phyloP scores from a whole-genome alignment of 1,140 invertebrate genomes.

The Portunus trituberculatus region DNA sequence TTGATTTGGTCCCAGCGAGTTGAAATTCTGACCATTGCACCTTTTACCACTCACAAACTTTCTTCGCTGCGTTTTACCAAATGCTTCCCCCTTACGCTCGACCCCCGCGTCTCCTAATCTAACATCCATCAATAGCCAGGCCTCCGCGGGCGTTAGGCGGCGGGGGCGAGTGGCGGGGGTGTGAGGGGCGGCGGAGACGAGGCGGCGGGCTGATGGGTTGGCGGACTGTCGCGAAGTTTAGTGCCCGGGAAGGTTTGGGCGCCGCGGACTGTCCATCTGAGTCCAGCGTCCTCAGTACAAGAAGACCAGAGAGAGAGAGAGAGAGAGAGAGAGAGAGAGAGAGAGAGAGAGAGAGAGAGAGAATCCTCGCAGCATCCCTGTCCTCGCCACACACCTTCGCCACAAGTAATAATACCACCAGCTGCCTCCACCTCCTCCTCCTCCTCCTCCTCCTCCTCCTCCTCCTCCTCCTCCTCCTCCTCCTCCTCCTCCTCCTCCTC shows the following conservation, averaged over 20 bases:
- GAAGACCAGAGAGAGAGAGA: conserved; percentile 38
- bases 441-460: neutral
- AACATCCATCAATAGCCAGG: neutral
- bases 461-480: neutral
- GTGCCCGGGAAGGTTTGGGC: conserved; percentile 41
- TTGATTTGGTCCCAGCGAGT: conserved; percentile 70
- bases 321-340: neutral
- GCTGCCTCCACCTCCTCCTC: neutral
- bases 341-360: too few relatives aligned
- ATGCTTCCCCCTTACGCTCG: neutral
- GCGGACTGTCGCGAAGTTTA: conserved; percentile 65
- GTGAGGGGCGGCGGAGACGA: neutral
- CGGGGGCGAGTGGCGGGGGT: neutral
- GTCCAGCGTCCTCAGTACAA: conserved; percentile 64
- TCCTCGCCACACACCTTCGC: conserved; percentile 9
- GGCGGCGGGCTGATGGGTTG: neutral
- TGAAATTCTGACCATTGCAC: conserved; percentile 70
- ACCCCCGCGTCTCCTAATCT: neutral
- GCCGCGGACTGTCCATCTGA: conserved; percentile 64
- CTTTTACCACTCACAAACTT: conserved; percentile 68
- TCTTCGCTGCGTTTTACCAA: conserved; percentile 50
- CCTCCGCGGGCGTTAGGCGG: neutral
- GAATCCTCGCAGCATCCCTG: neutral
- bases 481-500: neutral
- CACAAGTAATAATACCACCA: conserved; percentile 47